Evolutionary conservation across 2,113 vertebrate genomes (phyloP).

Genomic region (Carassius carassius): DNA sequence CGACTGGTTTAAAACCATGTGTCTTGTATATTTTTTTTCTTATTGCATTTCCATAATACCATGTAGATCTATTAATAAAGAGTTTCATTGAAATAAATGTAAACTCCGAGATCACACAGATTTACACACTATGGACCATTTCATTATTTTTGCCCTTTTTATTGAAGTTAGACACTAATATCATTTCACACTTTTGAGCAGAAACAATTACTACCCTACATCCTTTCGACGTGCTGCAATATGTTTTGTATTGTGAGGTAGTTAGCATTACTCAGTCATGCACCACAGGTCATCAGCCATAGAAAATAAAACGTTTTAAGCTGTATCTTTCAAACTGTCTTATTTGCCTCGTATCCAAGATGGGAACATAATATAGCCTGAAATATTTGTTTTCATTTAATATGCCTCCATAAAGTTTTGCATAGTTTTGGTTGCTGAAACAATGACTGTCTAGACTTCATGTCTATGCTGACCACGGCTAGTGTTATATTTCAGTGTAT

Average conservation of each 20-base stretch:
- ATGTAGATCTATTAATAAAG: not conserved
- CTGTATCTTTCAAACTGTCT: not conserved
- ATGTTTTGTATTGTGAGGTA: not conserved
- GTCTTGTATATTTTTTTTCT: not conserved
- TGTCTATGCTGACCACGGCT: constrained; percentile 5
- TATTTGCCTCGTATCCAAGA: not conserved
- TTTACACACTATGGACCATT: not conserved
- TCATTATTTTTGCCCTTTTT: not conserved
- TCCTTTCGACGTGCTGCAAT: not conserved
- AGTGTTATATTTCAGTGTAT: constrained; percentile 21
- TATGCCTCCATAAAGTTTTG: not conserved
- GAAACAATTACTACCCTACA: not conserved
- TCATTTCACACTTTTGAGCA: not conserved
- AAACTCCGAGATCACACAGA: not conserved
- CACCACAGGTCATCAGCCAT: not conserved
- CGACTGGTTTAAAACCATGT: not conserved
- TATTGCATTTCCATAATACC: not conserved
- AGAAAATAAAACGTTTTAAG: not conserved
- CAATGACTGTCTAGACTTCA: constrained; percentile 7
- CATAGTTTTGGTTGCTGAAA: constrained; percentile 12
- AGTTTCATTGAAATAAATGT: not conserved
- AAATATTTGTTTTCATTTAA: not conserved
- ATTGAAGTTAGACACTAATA: not conserved
- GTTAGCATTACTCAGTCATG: not conserved
- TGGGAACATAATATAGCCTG: not conserved